Base-by-base conservation (phyloP, 2,888 invertebrate species). In the Dendrolimus houi region DNA sequence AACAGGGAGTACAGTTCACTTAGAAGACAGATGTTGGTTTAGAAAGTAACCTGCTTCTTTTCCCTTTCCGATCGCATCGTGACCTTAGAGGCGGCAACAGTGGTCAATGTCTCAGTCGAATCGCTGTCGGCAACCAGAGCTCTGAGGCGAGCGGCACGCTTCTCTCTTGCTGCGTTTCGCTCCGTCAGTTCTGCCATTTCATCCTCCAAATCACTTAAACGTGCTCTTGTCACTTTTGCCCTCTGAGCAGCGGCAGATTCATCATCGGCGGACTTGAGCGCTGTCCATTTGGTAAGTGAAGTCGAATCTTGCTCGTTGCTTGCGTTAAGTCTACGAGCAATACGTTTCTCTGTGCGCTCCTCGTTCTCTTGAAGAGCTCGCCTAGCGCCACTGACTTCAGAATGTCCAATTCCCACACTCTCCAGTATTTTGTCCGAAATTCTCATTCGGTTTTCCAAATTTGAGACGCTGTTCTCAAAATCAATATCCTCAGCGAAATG, bases 121-220 rank as follows among this genome's bases (percentile, higher is more conserved):
- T 93, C 93, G 8, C 84, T 81, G 66, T 93, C 95, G 56, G 93
- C 94, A 14, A 95, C 93, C 41, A 96, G 78, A 1, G 94, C 94
- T 57, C 94, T 91, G 42, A 96, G 92, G 57, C 94, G 93, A 0
- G 94, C 94, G 1, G 94, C 93, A 54, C 95, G 92, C 60, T 93
- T 93, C 73, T 96, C 95, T 63, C 95, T 92, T 17, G 93, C 93
- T 0, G 93, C 93, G 69, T 92, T 93, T 70, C 93, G 92, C 71
- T 95, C 94, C 14, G 89, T 93, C 60, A 95, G 82, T 65, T 94
- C 94, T 53, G 93, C 92, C 94, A 95, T 95, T 79, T 96, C 96
- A 56, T 93, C 93, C 71, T 96, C 95, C 54, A 96, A 85, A 70
- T 95, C 95, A 52, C 91, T 92, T 14, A 96, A 84, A 55, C 95